Percentiles rank a stretch among this genome's conserved stretches.
phyloP scores from a whole-genome alignment of 2,888 invertebrate species.

The Cryptocheilus praepositus region DNA sequence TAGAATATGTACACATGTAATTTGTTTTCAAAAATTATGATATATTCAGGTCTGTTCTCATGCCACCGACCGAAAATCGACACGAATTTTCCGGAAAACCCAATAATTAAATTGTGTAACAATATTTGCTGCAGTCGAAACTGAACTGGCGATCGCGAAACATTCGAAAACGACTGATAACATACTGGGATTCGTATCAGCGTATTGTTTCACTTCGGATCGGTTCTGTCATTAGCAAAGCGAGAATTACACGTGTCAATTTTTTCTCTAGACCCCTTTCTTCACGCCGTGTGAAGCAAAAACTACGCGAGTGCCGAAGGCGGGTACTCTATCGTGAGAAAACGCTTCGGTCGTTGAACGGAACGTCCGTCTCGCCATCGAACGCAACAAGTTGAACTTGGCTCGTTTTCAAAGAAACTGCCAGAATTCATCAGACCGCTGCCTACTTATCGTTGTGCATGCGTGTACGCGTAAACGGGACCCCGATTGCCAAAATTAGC shows the following conservation, averaged over 20 bases:
- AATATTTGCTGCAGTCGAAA: too few relatives aligned
- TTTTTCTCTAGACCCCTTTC: conserved; percentile 2
- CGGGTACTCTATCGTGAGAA: conserved; percentile 16
- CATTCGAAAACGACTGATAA: background rate
- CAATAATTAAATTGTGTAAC: too few relatives aligned
- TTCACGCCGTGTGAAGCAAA: background rate
- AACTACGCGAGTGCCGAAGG: background rate
- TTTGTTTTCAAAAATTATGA: too few relatives aligned
- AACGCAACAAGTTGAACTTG: conserved; percentile 66
- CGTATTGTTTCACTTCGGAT: background rate
- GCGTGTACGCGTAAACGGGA: conserved; percentile 1
- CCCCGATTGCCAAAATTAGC: too few relatives aligned
- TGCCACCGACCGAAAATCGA: too few relatives aligned
- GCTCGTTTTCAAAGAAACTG: conserved; percentile 62
- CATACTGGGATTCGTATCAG: background rate
- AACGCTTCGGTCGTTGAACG: conserved; percentile 41
- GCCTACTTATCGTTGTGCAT: conserved; percentile 12
- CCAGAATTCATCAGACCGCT: conserved; percentile 51
- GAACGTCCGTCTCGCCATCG: conserved; percentile 48
- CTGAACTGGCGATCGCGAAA: too few relatives aligned
- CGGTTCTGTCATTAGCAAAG: too few relatives aligned
- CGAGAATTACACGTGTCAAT: background rate
- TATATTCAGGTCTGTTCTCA: too few relatives aligned
- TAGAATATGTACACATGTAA: too few relatives aligned
- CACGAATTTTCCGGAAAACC: too few relatives aligned